A percentile compares a stretch with the other conserved stretches of the same genome.
Evolutionary conservation across 2,113 vertebrate genomes (phyloP).

Genomic region (Rhea americana): DNA sequence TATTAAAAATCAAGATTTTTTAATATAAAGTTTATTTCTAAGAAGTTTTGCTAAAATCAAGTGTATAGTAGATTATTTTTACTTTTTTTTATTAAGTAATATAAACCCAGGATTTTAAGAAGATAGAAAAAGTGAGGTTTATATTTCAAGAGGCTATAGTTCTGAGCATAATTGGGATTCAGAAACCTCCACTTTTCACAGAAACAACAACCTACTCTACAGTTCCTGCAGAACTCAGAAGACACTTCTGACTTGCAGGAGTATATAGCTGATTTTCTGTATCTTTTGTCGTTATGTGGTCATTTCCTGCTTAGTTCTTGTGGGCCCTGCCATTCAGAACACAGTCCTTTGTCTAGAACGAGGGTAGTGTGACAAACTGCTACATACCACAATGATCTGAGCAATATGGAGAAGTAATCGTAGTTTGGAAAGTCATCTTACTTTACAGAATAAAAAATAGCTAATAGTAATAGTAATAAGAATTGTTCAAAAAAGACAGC

Average conservation of each 20-base stretch:
- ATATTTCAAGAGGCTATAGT: not conserved
- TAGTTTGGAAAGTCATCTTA: not conserved
- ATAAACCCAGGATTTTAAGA: not conserved
- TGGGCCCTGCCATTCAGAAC: not conserved
- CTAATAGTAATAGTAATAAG: not conserved
- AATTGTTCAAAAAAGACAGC: not conserved
- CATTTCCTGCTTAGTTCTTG: not conserved
- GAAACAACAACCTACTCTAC: not conserved
- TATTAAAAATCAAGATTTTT: not conserved
- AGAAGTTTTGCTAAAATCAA: not conserved
- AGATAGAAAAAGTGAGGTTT: not conserved
- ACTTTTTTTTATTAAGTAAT: not conserved
- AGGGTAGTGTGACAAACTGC: not conserved
- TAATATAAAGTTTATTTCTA: not conserved
- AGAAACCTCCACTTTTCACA: not conserved
- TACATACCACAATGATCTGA: not conserved
- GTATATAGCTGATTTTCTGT: not conserved
- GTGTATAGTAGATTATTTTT: not conserved
- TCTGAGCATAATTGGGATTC: not conserved
- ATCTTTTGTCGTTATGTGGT: not conserved
- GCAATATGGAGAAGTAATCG: not conserved
- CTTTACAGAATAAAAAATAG: not conserved
- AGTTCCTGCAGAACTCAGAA: not conserved
- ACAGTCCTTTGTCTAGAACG: not conserved
- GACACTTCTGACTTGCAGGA: fast-evolving